A percentile compares a stretch with the other conserved stretches of the same genome.
Conservation (phyloP, 2,797 vertebrate genomes). For the Hipposideros larvatus region DNA sequence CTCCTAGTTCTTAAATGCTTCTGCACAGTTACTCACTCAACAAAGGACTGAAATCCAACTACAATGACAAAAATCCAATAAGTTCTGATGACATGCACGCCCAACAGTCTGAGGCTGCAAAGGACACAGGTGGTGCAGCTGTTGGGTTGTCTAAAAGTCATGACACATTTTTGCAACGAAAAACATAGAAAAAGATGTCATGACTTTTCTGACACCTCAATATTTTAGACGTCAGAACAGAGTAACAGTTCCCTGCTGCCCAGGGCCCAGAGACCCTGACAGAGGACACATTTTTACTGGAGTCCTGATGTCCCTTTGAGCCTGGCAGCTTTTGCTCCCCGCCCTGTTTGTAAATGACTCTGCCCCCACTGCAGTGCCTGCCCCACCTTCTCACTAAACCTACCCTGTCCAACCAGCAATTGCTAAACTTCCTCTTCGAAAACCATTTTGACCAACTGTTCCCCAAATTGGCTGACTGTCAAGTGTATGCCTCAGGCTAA, state of each 20-base stretch:
- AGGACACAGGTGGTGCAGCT: background rate
- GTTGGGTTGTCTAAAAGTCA: no score
- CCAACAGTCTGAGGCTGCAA: background rate
- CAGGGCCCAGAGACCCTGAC: background rate
- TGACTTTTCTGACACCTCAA: no score
- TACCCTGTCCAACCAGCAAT: background rate
- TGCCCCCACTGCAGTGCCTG: background rate
- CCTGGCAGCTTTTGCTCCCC: fast-evolving
- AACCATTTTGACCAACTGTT: background rate
- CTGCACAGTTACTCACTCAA: background rate
- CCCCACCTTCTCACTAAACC: background rate
- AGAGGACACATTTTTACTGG: background rate
- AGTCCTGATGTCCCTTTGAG: background rate
- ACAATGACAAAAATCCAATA: background rate
- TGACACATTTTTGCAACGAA: no score
- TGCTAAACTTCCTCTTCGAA: background rate
- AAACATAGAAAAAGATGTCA: no score
- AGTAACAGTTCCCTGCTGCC: no score
- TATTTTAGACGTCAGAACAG: background rate
- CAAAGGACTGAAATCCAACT: background rate
- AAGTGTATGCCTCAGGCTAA: background rate
- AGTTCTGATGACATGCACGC: fast-evolving
- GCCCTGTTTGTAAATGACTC: background rate
- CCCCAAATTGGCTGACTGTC: background rate
- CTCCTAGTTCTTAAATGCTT: background rate